Evolutionary conservation across 2,888 invertebrate genomes (phyloP), one percentile per base, ranked within the genome.

Genomic region (Spodoptera exigua): DNA sequence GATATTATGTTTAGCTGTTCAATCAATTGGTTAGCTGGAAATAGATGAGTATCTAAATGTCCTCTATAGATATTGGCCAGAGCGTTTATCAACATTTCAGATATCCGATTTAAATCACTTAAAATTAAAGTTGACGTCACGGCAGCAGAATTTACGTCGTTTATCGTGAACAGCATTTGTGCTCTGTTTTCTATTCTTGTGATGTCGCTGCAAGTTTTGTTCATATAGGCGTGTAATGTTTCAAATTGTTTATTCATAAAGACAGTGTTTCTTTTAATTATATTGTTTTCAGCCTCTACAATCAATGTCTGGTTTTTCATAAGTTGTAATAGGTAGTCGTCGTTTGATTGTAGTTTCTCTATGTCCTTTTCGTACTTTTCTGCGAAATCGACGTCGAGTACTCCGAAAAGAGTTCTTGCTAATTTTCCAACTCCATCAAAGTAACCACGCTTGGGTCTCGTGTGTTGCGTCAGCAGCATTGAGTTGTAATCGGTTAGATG

Each of bases 41-140:
- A 16, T 5, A 71, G 46, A 41, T 71, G 71, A 1, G 63, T 18
- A 36, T 69, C 67, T 9, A 71, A 57, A 11, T 52, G 54, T 11
- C 64, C 74, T 32, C 69, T 40, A 32, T 63, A 65, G 9, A 71
- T 35, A 27, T 71, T 58, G 2, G 63, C 53, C 0, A 70, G 36
- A 0, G 67, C 62, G 13, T 71, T 59, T 11, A 74, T 34, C 4
- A 74, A 16, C 2, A 49, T 52, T 0, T 61, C 17, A 47, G 63
- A 64, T n/a, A 67, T 62, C 10, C 36, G 35, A 14, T 58, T 61
- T 16, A 72, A 41, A 16, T 49, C 48, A 2, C 43, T 35, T 12
- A 72, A 13, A 18, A 72, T 46, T 11, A 51, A 46, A n/a, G 41
- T 40, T 17, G 65, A 48, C 3, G 53, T 45, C 14, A 69, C 40